A percentile compares a stretch with the other conserved stretches of the same genome.
These are phyloP conservation scores for Morelia viridis DNA, from an alignment of 2,797 vertebrate species.

Conservation along the genomic window DNA sequence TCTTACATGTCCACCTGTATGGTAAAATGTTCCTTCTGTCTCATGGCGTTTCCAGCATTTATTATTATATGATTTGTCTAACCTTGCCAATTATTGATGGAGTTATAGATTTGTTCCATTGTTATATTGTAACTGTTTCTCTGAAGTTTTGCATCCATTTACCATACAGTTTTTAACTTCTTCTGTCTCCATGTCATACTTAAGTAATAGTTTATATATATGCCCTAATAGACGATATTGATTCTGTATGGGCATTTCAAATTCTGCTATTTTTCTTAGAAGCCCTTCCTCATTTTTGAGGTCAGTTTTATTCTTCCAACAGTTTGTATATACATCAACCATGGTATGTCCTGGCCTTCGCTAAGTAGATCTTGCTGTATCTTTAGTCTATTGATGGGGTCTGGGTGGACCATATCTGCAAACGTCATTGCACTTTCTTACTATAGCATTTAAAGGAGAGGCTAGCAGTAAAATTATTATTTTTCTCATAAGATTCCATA, in stretches of 20 bases:
- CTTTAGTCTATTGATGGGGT: background rate
- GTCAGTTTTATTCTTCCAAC: background rate
- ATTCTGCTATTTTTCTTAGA: background rate
- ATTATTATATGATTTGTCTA: background rate
- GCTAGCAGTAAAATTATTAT: background rate
- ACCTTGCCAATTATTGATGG: background rate
- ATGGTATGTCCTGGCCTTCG: background rate
- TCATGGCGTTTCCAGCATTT: background rate
- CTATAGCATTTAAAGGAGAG: background rate
- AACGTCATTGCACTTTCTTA: background rate
- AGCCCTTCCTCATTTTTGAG: background rate
- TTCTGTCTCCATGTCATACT: background rate
- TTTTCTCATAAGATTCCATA: background rate
- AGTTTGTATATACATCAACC: background rate
- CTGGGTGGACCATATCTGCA: background rate
- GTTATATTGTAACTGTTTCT: background rate
- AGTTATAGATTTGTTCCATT: background rate
- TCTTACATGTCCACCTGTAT: background rate
- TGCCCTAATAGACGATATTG: background rate
- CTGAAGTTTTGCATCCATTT: background rate
- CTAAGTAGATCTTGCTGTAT: background rate
- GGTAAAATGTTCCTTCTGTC: background rate
- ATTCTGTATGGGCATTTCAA: background rate
- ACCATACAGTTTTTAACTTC: background rate
- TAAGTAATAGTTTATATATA: background rate